Evolutionary conservation across 2,113 vertebrate species (phyloP).

Genomic region (Eidolon helvum): DNA sequence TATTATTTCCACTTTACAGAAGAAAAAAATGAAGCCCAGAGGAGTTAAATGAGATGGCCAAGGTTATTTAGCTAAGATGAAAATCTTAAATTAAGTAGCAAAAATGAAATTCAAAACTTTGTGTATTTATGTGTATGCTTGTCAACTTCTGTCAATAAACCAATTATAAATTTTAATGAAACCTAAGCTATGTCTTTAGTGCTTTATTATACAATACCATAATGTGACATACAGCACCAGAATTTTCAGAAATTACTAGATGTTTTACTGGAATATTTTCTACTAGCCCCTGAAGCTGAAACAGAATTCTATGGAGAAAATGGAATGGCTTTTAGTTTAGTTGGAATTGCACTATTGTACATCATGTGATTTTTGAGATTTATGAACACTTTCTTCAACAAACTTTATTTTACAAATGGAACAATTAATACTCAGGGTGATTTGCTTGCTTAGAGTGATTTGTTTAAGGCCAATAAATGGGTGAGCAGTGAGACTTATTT

Average conservation of each 20-base stretch:
- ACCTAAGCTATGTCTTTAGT: not conserved
- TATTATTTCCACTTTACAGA: not conserved
- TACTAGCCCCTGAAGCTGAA: not conserved
- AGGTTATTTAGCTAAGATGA: not conserved
- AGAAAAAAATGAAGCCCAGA: not conserved
- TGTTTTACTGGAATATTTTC: not conserved
- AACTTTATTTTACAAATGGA: not conserved
- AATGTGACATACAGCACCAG: not conserved
- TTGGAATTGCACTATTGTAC: not conserved
- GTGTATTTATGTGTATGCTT: not conserved
- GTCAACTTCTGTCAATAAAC: not conserved
- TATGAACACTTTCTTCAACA: not conserved
- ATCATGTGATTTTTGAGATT: not conserved
- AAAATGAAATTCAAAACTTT: not conserved
- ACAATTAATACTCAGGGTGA: not conserved
- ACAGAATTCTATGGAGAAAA: not conserved
- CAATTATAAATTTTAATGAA: not conserved
- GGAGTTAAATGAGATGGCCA: not conserved
- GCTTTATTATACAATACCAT: not conserved
- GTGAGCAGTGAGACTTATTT: not conserved
- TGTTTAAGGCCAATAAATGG: not conserved
- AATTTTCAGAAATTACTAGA: slow-evolving; percentile 5
- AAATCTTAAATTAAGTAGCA: not conserved
- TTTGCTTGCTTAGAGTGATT: not conserved
- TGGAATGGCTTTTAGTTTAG: not conserved